phyloP scores from a whole-genome alignment of 2,888 invertebrate genomes.

The Drosophila anomalata region DNA sequence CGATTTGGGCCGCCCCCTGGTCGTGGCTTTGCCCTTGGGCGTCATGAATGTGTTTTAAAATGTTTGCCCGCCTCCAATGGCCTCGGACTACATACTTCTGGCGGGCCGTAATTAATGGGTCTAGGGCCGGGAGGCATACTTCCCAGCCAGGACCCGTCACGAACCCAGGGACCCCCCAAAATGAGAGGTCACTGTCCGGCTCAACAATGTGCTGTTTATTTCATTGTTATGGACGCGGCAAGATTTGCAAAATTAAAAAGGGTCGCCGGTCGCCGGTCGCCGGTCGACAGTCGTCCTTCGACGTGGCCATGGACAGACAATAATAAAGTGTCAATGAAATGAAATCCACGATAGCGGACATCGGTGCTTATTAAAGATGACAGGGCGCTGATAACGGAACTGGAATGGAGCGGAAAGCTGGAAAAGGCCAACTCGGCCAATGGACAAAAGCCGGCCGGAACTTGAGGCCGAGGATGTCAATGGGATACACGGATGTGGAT shows the following conservation, averaged over 20 bases:
- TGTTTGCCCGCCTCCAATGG: constrained; percentile 37
- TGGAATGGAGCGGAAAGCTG: not conserved
- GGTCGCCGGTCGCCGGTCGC: constrained; percentile 68
- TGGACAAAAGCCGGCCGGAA: constrained; percentile 50
- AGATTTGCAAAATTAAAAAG: constrained; percentile 79
- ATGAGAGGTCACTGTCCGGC: constrained; percentile 17
- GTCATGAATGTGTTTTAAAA: constrained; percentile 53
- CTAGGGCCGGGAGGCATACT: constrained; percentile 24
- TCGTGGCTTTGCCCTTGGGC: constrained; percentile 21
- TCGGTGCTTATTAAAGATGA: constrained; percentile 79
- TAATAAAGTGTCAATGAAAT: constrained; percentile 78
- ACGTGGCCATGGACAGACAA: constrained; percentile 42
- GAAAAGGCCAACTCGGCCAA: constrained; percentile 5
- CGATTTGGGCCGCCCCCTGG: constrained; percentile 14
- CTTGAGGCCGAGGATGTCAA: constrained; percentile 39
- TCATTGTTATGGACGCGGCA: constrained; percentile 69
- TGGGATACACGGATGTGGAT: constrained; percentile 8
- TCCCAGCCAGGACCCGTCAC: constrained; percentile 22
- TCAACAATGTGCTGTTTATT: constrained; percentile 58
- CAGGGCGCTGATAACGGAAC: constrained; percentile 65
- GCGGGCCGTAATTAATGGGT: constrained; percentile 72
- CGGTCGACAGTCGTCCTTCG: constrained; percentile 65
- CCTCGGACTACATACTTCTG: constrained; percentile 42
- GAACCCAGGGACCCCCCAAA: constrained; percentile 7
- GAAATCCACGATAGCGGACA: constrained; percentile 74